phyloP scores from a whole-genome alignment of 2,113 vertebrate genomes.

The Protomyctophum bolini region DNA sequence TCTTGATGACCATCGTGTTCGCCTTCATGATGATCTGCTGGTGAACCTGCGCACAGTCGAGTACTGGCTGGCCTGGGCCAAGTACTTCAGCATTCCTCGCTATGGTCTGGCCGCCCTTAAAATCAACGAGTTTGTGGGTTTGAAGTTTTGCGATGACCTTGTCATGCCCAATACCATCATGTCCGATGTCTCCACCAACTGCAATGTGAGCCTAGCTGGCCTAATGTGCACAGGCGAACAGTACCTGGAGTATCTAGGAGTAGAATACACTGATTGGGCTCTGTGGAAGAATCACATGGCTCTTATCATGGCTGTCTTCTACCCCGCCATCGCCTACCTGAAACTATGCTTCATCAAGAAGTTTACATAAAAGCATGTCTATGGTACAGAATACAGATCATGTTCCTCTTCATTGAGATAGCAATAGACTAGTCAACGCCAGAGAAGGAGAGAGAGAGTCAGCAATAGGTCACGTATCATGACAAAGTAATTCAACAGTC shows the following conservation, averaged over 20 bases:
- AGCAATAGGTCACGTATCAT: too few relatives aligned
- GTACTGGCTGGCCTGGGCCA: slow-evolving; percentile 87
- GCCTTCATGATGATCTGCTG: slow-evolving; percentile 94
- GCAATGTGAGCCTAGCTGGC: slow-evolving; percentile 11
- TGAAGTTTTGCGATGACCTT: slow-evolving; percentile 78
- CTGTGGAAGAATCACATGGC: slow-evolving; percentile 91
- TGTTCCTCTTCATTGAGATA: neutral
- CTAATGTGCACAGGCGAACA: slow-evolving; percentile 83
- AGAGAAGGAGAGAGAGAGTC: too few relatives aligned
- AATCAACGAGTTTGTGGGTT: slow-evolving; percentile 87
- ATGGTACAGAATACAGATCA: neutral
- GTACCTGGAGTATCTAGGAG: slow-evolving; percentile 82
- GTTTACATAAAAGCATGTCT: slow-evolving; percentile 76
- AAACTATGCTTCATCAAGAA: slow-evolving; percentile 89
- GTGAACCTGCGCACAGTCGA: slow-evolving; percentile 85
- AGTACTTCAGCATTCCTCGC: slow-evolving; percentile 92
- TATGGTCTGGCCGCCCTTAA: slow-evolving; percentile 86
- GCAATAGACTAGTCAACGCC: too few relatives aligned
- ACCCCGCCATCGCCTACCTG: slow-evolving; percentile 85
- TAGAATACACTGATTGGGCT: slow-evolving; percentile 82
- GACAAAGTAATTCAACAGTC: too few relatives aligned
- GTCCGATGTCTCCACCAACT: slow-evolving; percentile 23
- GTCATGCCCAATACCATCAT: slow-evolving; percentile 16
- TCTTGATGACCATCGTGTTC: slow-evolving; percentile 86
- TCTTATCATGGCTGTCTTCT: slow-evolving; percentile 82